Conservation (phyloP, 2,888 invertebrate genomes). For the Andrena dorsata region DNA sequence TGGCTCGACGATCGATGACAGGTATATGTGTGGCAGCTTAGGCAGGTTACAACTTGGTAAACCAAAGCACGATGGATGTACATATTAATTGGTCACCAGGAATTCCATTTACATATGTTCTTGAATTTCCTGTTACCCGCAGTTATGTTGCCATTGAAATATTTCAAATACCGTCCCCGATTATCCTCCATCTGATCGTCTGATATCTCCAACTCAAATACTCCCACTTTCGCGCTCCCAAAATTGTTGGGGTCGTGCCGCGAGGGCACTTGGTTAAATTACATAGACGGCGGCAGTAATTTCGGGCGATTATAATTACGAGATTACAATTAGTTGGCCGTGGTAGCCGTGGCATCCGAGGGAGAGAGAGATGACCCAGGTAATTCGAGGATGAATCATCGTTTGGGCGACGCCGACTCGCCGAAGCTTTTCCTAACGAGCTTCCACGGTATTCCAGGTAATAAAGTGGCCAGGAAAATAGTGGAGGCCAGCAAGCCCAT, state of each 20-base stretch:
- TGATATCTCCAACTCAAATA: background rate
- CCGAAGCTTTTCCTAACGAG: conserved; percentile 60
- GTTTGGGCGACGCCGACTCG: conserved; percentile 51
- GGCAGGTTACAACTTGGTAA: conserved; percentile 41
- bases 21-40: conserved; percentile 20
- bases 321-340: conserved; percentile 65
- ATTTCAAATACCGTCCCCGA: conserved; percentile 7
- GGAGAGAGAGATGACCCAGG: conserved; percentile 37
- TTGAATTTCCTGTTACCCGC: background rate
- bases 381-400: conserved; percentile 57
- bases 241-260: conserved; percentile 8
- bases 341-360: conserved; percentile 31
- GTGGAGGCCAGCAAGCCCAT: conserved; percentile 27
- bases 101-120: background rate
- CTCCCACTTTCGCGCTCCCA: background rate
- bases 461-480: conserved; percentile 62
- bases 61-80: conserved; percentile 17
- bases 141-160: conserved; percentile 1
- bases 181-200: background rate
- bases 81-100: conserved; percentile 34
- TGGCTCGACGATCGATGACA: conserved; percentile 47
- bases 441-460: conserved; percentile 49
- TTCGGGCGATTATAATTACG: conserved; percentile 66
- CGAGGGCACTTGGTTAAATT: conserved; percentile 54
- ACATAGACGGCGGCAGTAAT: conserved; percentile 49